Conservation (phyloP, 1,140 invertebrate genomes). For the Drosophila miranda region DNA sequence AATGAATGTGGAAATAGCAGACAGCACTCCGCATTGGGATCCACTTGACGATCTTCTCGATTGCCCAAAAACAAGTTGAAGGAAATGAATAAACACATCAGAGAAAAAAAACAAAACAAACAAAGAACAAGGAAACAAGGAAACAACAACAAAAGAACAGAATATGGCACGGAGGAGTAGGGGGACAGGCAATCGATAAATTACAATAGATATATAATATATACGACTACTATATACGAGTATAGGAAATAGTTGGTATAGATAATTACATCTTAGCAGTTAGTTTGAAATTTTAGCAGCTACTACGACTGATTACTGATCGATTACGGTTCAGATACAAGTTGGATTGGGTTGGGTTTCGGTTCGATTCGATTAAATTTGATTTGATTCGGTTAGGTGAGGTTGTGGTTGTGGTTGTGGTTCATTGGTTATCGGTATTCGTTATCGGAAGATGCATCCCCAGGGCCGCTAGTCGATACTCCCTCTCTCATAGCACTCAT, state of each 20-base stretch:
- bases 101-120: background rate
- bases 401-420: no score
- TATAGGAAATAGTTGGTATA: conserved; percentile 54
- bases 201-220: conserved; percentile 41
- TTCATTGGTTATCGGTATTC: conserved; percentile 4
- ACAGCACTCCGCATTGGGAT: no score
- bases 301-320: conserved; percentile 44
- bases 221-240: conserved; percentile 19
- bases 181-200: conserved; percentile 3
- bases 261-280: conserved; percentile 80
- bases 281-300: conserved; percentile 74
- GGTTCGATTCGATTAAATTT: background rate
- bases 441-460: conserved; percentile 33
- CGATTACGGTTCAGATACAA: conserved; percentile 39
- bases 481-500: background rate
- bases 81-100: conserved; percentile 1
- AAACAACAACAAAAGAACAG: conserved; percentile 1
- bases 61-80: conserved; percentile 1
- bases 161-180: background rate
- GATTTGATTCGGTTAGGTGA: no score
- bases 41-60: no score
- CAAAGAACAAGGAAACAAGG: conserved; percentile 1
- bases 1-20: no score
- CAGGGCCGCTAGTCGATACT: conserved; percentile 15
- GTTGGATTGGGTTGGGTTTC: conserved; percentile 41